Conservation (phyloP, 1,140 invertebrate genomes). For the Drosophila bifasciata region DNA sequence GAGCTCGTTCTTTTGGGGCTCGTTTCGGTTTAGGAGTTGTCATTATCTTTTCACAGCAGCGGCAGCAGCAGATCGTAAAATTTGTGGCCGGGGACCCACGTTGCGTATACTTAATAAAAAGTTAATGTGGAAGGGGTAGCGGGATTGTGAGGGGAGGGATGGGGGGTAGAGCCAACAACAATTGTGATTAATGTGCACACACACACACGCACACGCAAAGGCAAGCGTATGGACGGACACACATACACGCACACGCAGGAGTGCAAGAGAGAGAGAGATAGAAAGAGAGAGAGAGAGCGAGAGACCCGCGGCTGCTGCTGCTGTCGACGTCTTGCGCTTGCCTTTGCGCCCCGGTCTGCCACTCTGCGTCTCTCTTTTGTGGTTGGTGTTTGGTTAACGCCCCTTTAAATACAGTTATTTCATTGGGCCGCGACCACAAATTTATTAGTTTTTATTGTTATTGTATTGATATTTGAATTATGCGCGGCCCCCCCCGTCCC, state of each 20-base stretch:
- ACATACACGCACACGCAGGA: not conserved
- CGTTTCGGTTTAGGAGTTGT: conserved; percentile 46
- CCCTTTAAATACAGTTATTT: conserved; percentile 84
- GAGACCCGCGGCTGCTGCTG: conserved; percentile 5
- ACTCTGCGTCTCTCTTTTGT: conserved; percentile 69
- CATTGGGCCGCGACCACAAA: conserved; percentile 82
- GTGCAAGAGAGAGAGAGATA: not conserved
- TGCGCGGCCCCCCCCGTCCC: conserved; percentile 15
- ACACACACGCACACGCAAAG: conserved; percentile 16
- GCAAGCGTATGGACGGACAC: conserved; percentile 9
- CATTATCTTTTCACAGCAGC: conserved; percentile 58
- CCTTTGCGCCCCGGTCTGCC: conserved; percentile 25
- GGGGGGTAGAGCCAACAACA: conserved; percentile 28
- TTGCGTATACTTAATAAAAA: conserved; percentile 71
- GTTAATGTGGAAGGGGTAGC: conserved; percentile 17
- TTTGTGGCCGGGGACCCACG: conserved; percentile 37
- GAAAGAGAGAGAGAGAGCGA: conserved; percentile 6
- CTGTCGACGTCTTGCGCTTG: conserved; percentile 1
- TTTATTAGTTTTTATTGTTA: conserved; percentile 81
- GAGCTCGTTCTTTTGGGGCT: not conserved
- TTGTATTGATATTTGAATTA: conserved; percentile 78
- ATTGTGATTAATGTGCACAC: conserved; percentile 49
- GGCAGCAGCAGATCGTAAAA: conserved; percentile 55
- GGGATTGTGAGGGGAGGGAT: not conserved
- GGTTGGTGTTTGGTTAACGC: conserved; percentile 83